Conservation (phyloP, 1,140 invertebrate species). For the Papilio xuthus region DNA sequence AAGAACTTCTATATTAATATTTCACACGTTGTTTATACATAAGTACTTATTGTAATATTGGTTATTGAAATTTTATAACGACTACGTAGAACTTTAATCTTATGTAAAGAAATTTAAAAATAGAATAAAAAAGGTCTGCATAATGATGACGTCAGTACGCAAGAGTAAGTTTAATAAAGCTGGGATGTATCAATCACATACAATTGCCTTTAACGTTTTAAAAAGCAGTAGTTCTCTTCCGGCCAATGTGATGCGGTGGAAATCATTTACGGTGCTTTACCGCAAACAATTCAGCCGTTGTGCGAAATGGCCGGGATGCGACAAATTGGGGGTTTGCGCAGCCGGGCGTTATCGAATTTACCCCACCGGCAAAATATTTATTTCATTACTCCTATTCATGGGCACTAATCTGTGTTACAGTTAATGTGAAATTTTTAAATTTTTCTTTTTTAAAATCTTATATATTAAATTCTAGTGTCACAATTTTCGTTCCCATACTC, state of each 20-base stretch:
- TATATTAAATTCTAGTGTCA: too few relatives aligned
- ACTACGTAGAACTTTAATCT: too few relatives aligned
- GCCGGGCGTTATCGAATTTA: conserved; percentile 71
- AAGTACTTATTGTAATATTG: too few relatives aligned
- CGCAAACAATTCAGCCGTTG: conserved; percentile 71
- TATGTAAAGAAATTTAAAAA: too few relatives aligned
- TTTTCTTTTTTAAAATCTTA: too few relatives aligned
- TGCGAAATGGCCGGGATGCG: conserved; percentile 68
- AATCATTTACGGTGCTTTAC: conserved; percentile 68
- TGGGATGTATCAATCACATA: conserved; percentile 1
- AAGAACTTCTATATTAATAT: too few relatives aligned
- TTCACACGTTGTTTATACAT: too few relatives aligned
- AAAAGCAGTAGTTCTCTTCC: conserved; percentile 55
- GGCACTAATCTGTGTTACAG: conserved; percentile 73
- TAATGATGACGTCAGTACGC: not conserved
- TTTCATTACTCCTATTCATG: conserved; percentile 81
- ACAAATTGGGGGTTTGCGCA: conserved; percentile 73
- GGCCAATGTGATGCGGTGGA: conserved; percentile 63
- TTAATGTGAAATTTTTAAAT: conserved; percentile 43
- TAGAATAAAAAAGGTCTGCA: not conserved
- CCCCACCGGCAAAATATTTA: conserved; percentile 80
- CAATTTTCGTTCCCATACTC: too few relatives aligned
- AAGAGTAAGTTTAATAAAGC: not conserved
- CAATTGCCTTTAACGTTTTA: conserved; percentile 7
- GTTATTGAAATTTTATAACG: too few relatives aligned